Evolutionary conservation across 2,888 invertebrate genomes (phyloP).

Genomic region (Latrodectus hesperus): DNA sequence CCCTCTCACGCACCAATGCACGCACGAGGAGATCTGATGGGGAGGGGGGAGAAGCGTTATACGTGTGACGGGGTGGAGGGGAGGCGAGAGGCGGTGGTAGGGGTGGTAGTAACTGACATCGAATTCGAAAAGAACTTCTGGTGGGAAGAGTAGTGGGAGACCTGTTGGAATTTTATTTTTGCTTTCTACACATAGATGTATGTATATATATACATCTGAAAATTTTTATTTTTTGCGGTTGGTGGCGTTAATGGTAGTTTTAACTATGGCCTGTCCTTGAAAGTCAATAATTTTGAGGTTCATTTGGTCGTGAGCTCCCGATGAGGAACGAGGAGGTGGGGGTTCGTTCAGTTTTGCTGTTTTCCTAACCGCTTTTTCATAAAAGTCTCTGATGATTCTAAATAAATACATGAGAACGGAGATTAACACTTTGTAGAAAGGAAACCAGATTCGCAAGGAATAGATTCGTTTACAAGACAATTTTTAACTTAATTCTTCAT

Average conservation of each 20-base stretch:
- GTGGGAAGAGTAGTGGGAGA: conserved; percentile 3
- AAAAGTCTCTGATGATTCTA: no score
- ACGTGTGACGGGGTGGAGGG: background rate
- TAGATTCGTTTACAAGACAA: no score
- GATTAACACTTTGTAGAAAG: no score
- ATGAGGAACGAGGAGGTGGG: background rate
- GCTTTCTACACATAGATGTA: conserved; percentile 2
- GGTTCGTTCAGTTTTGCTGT: no score
- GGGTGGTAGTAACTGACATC: conserved; percentile 9
- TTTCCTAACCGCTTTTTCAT: no score
- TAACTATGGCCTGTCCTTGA: background rate
- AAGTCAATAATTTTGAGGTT: conserved; percentile 35
- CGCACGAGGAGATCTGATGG: conserved; percentile 22
- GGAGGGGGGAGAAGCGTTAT: background rate
- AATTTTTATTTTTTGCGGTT: background rate
- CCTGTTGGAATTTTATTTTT: conserved; percentile 58
- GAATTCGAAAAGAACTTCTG: conserved; percentile 12
- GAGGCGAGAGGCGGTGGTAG: conserved; percentile 5
- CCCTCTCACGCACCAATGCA: conserved; percentile 42
- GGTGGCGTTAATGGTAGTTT: background rate
- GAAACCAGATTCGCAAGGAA: no score
- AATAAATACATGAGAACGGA: no score
- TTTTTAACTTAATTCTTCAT: no score
- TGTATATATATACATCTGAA: no score
- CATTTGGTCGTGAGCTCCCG: background rate